Conservation (phyloP, 2,888 invertebrate species). For the Yponomeuta evonymella region DNA sequence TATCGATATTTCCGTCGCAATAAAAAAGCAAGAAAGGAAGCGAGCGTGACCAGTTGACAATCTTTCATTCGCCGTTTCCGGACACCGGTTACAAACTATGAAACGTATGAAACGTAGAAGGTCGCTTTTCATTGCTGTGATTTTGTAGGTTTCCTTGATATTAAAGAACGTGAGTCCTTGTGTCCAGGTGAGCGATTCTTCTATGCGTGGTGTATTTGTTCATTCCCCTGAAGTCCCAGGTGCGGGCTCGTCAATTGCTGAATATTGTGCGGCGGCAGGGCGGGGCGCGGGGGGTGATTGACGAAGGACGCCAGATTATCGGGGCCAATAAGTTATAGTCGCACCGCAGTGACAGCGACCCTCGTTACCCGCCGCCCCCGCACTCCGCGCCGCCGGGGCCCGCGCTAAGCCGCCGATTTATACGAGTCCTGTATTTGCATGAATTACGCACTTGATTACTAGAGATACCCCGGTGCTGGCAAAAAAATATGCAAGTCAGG, state of each 20-base stretch:
- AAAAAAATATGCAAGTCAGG: not conserved
- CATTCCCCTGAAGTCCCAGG: not conserved
- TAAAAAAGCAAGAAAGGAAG: not conserved
- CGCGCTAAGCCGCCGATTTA: not conserved
- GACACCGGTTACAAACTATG: not conserved
- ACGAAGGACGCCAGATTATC: slow-evolving; percentile 8
- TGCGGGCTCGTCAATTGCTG: not conserved
- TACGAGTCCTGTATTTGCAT: slow-evolving; percentile 1
- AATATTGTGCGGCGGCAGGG: not conserved
- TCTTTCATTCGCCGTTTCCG: not conserved
- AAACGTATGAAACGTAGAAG: not conserved
- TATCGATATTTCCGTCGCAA: not conserved
- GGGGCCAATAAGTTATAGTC: slow-evolving; percentile 8
- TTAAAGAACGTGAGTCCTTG: not conserved
- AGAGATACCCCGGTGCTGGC: not conserved
- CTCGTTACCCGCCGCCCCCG: not conserved
- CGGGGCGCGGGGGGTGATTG: not conserved
- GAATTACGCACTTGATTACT: not conserved
- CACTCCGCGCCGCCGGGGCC: not conserved
- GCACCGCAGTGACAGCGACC: not conserved
- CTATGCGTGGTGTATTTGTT: not conserved
- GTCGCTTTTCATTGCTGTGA: not conserved
- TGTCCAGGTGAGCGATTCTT: not conserved
- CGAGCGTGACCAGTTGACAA: not conserved
- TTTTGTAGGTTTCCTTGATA: no score